A percentile compares a stretch with the other conserved stretches of the same genome.
phyloP scores from a whole-genome alignment of 2,113 vertebrate species.

The Apteryx owenii region DNA sequence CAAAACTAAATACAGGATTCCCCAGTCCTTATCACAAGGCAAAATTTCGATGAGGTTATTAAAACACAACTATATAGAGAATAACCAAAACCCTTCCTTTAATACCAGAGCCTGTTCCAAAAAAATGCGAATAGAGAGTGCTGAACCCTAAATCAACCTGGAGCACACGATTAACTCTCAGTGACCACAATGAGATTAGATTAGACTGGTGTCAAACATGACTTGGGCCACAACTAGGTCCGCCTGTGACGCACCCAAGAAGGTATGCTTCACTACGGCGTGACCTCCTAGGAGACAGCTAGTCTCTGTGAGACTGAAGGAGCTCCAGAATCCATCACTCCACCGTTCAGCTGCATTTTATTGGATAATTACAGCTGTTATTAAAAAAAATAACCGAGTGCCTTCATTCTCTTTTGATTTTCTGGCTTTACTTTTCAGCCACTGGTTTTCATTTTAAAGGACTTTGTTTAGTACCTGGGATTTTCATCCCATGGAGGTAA shows the following conservation, averaged over 20 bases:
- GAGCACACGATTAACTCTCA: not conserved
- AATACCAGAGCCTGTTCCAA: not conserved
- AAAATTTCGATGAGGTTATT: not conserved
- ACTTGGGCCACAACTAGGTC: not conserved
- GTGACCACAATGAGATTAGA: fast-evolving
- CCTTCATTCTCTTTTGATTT: not conserved
- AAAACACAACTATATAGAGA: not conserved
- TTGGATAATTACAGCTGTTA: fast-evolving
- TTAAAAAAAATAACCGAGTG: not conserved
- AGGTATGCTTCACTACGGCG: fast-evolving
- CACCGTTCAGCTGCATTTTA: not conserved
- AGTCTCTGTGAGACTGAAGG: not conserved
- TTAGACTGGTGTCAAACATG: fast-evolving
- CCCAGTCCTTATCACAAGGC: not conserved
- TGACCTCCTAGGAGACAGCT: not conserved
- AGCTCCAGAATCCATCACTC: not conserved
- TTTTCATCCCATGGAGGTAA: too few species aligned
- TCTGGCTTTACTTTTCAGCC: not conserved
- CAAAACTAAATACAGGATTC: not conserved
- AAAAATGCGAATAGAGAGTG: fast-evolving
- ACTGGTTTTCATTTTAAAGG: not conserved
- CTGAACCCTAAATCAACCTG: fast-evolving
- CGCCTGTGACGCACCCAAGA: not conserved
- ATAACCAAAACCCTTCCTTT: not conserved
- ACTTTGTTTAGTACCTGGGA: fast-evolving